Evolutionary conservation across 2,113 vertebrate genomes (phyloP).

Genomic region (Anguilla japonica): DNA sequence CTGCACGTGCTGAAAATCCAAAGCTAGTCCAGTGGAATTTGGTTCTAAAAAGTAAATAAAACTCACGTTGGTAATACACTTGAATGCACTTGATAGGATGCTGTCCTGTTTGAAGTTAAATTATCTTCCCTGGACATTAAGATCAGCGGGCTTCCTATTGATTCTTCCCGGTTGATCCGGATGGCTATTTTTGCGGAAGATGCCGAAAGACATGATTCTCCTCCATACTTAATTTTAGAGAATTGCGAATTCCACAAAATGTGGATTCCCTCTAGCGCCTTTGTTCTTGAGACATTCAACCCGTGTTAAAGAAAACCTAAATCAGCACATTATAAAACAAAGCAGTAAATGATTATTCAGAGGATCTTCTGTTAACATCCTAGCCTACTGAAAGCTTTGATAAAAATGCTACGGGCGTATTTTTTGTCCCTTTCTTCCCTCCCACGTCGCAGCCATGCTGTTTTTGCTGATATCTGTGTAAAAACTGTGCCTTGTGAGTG

Average conservation of each 20-base stretch:
- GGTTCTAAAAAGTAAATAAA: not conserved
- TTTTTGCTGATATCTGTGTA: slow-evolving; percentile 66
- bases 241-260: not conserved
- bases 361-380: slow-evolving; percentile 71
- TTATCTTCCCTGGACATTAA: not conserved
- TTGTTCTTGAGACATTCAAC: slow-evolving; percentile 52
- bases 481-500: slow-evolving; percentile 71
- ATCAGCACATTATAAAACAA: slow-evolving; percentile 90
- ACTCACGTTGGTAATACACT: not conserved
- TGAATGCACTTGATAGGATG: not conserved
- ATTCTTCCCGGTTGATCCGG: not conserved
- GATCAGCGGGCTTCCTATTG: not conserved
- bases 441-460: slow-evolving; percentile 81
- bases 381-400: slow-evolving; percentile 68
- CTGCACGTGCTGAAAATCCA: not conserved
- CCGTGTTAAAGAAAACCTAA: slow-evolving; percentile 58
- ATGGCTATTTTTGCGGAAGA: not conserved
- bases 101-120: not conserved
- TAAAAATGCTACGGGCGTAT: slow-evolving; percentile 76
- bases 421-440: slow-evolving; percentile 82
- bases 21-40: not conserved
- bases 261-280: not conserved
- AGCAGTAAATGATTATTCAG: slow-evolving; percentile 92
- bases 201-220: not conserved
- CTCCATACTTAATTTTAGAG: not conserved